These are phyloP conservation scores for Calyptomena viridis DNA, from an alignment of 2,113 vertebrate genomes.

Conservation along the genomic window DNA sequence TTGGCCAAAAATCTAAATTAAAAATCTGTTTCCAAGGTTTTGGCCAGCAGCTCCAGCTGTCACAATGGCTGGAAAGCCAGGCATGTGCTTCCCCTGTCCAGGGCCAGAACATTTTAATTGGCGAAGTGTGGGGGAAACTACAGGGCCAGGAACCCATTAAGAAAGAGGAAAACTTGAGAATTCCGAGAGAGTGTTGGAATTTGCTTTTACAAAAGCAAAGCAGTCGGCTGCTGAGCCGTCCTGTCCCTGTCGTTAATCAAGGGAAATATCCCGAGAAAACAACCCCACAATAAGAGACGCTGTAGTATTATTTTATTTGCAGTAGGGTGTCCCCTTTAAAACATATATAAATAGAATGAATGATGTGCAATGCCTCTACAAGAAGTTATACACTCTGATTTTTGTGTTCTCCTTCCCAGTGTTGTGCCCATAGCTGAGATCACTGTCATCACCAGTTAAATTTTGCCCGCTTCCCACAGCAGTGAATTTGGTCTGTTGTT, in stretches of 20 bases:
- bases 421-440: not conserved
- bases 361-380: not conserved
- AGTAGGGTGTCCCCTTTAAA: not conserved
- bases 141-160: not conserved
- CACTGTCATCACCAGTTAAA: not conserved
- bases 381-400: not conserved
- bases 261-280: not conserved
- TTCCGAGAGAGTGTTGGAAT: not conserved
- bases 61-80: not conserved
- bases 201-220: not conserved
- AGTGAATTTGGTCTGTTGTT: not conserved
- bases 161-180: not conserved
- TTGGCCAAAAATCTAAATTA: conserved; percentile 22
- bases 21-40: conserved; percentile 26
- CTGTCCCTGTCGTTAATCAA: not conserved
- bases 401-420: fast-evolving
- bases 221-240: not conserved
- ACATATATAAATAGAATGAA: not conserved
- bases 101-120: conserved; percentile 51
- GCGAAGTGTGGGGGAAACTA: conserved; percentile 49
- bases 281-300: not conserved
- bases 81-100: conserved; percentile 63
- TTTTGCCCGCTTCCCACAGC: not conserved
- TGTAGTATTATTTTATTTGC: not conserved
- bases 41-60: not conserved